Base-by-base conservation (phyloP, 2,797 vertebrate species). In the Myotis findleyi region DNA sequence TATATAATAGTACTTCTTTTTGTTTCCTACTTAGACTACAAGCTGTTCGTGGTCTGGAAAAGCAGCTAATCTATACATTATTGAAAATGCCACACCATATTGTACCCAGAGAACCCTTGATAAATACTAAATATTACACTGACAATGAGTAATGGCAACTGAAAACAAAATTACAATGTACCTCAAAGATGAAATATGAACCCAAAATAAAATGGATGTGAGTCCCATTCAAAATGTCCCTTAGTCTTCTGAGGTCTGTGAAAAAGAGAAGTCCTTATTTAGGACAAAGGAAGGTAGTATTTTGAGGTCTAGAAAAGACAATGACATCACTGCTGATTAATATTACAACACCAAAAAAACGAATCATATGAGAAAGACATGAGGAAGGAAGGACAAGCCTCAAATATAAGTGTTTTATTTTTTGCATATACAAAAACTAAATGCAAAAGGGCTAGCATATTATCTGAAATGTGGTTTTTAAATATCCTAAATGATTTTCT, bases 111-210 rank as follows among this genome's bases (percentile, higher is more conserved):
- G 71, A 97, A 87, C 53, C 68, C 59, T 30, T 91, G 89, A 94
- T 84, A 96, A 95, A 92, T 73, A 77, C 90, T 91, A 92, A 96
- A 90, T 83, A 90, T 73, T 95, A 82, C 68, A 92, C 7, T 94
- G 81, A 90, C 87, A 94, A 69, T 93, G 84, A 95, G 55, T 90
- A 89, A 95, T 73, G 80, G 44, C 59, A 86, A 83, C 49, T 93
- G 91, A 93, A 94, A 95, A 91, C 51, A 84, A 92, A 97, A 94
- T 86, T 88, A 96, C 82, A 92, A 83, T 71, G 72, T 86, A 84
- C 89, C 30, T 95, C 75, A 77, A 97, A 68, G 75, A 91, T 87
- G 93, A 96, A 97, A 95, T 84, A 93, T 80, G 87, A 94, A 86
- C 75, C 75, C n/a, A 38, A 95, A 96, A 91, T 79, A 95, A 95